Evolutionary conservation across 2,113 vertebrate genomes (phyloP).

Genomic region (Tenrec ecaudatus): DNA sequence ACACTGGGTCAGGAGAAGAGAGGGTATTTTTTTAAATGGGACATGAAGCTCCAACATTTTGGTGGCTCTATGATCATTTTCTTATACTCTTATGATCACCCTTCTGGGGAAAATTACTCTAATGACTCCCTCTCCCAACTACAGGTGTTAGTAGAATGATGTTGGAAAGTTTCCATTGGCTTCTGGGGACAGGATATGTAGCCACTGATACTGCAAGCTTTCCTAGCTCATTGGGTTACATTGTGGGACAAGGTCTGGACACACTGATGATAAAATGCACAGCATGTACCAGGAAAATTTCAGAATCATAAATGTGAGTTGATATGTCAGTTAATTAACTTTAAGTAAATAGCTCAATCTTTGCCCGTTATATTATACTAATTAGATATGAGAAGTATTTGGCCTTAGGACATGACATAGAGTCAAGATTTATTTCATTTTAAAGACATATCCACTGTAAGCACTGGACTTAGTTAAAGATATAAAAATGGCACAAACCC

Average conservation of each 20-base stretch:
- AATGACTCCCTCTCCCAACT: not conserved
- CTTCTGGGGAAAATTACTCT: not conserved
- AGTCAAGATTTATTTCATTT: constrained; percentile 44
- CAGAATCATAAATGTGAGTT: constrained; percentile 41
- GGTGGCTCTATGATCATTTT: not conserved
- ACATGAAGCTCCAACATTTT: constrained; percentile 8
- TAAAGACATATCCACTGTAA: constrained; percentile 7
- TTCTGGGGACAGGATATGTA: not conserved
- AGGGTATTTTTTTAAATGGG: not conserved
- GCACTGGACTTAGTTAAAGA: not conserved
- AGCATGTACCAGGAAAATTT: constrained; percentile 5
- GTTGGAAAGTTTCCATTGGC: not conserved
- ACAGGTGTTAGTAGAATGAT: not conserved
- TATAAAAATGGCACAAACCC: not conserved
- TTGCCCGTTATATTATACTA: constrained; percentile 30
- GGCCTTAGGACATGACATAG: not conserved
- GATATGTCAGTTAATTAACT: not conserved
- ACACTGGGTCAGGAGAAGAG: not conserved
- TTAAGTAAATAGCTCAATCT: constrained; percentile 33
- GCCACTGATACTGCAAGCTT: not conserved
- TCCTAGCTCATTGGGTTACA: not conserved
- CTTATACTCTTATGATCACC: not conserved
- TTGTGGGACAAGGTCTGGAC: not conserved
- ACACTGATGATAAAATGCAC: not conserved
- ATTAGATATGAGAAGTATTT: constrained; percentile 30